Base-by-base conservation (phyloP, 2,113 vertebrate genomes). In the Isurus oxyrinchus region DNA sequence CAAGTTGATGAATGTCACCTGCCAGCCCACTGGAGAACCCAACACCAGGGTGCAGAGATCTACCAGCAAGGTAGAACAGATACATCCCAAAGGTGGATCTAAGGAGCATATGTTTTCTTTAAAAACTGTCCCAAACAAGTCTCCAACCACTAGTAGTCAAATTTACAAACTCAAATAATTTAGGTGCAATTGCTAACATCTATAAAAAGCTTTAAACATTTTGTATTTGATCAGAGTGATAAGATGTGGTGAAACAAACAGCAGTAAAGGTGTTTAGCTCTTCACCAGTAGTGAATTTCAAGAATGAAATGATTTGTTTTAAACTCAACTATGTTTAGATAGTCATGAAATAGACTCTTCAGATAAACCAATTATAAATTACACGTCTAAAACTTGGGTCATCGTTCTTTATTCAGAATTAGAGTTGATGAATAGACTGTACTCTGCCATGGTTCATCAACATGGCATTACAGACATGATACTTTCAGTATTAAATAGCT, bases 401-500 rank as follows among this genome's bases (percentile, higher is more conserved):
- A 63, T 44, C 61, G 96, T 96, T 96, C 76, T 96, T 96, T 96
- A 84, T 96, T 87, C 96, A 63, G 76, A 96, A 96, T 49, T 23
- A 0, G 40, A 25, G 81, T 27, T 81, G 69, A 44, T 61, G 35
- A 61, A 96, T 31, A 96, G n/a, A 44, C 19, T n/a, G n/a, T 35
- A 31, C n/a, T 44, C 25, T 96, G 59, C 53, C 11, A 44, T 5
- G n/a, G 19, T 59, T 86, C 55, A 59, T 16, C 96, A 59, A 53
- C 40, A 40, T 27, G 35, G 40, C 55, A 86, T 84, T 79, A 96
- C 55, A 86, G 35, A 63, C 76, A 96, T 63, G 76, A 96, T 81
- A 81, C 96, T 97, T 35, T 96, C 96, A 61, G 97, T 97, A 97
- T 59, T 0, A 81, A 97, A 96, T 3, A 93, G 95, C 97, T 97